Base-by-base conservation (phyloP, 2,113 vertebrate species). In the Chloropsis hardwickii region DNA sequence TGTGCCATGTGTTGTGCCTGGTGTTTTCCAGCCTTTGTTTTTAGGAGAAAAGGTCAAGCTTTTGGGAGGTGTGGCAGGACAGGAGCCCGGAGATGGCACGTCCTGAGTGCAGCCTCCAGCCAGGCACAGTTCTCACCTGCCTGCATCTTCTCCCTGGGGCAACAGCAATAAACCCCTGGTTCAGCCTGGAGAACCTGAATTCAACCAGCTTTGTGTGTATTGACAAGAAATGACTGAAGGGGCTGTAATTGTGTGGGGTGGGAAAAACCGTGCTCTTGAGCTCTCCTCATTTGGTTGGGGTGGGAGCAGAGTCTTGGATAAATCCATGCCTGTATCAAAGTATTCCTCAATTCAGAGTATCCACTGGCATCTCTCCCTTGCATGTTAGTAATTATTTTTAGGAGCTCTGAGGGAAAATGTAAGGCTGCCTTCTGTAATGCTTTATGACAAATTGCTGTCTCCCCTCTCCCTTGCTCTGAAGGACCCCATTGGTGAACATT, bases 211-310 rank as follows among this genome's bases (percentile, higher is more conserved):
- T 92, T 91, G 89, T 54, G 40, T 21, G 14, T 94, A 93, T 95
- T 86, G 94, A 95, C 94, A 92, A 81, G 94, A 96, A 97, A 74
- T 94, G 80, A 66, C 51, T 57, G 80, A 74, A 81, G 51, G 69
- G 44, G 60, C 65, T 87, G 6, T 13, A 61, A 61, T 45, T n/a
- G 48, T 54, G 40, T 65, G 76, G 45, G 37, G 53, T 76, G 61
- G 69, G 84, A 84, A 79, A 53, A 83, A 95, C 69, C 6, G 15
- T 61, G 28, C 70, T 84, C 51, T 56, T 71, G 77, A 89, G 40
- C 61, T 71, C 42, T 92, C 15, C 69, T 69, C n/a, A 62, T 11
- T 27, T 82, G 74, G 7, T 69, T 35, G 35, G 42, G 47, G 80
- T 23, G 42, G 67, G 61, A 82, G n/a, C 31, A 87, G 85, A 73